Base-by-base conservation (phyloP, 2,888 invertebrate species). In the Lomographa bimaculata region DNA sequence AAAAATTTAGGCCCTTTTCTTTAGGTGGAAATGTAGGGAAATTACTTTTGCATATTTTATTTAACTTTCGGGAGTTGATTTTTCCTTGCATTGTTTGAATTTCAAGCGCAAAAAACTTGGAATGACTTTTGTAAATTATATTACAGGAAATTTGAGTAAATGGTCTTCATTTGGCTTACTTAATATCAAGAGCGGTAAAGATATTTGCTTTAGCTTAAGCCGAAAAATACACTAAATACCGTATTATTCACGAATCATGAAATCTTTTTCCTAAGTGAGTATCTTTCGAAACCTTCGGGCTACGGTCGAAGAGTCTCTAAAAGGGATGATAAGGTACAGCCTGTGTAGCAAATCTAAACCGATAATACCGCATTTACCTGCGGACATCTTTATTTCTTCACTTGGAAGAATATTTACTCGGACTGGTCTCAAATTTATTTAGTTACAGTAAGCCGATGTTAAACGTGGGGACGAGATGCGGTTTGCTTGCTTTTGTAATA, bases 341-440 rank as follows among this genome's bases (percentile, higher is more conserved):
- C 42, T 44, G 38, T 35, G 30, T 27, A 38, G 44, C 35, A 46
- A 59, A 55, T 64, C 57, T 62, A 57, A 67, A 57, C 62, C 60
- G 61, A 62, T 62, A 69, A 59, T 64, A 44, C 57, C 57, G 57
- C 57, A 60, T 67, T 66, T 70, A 62, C 60, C 59, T 60, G 54
- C 52, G 51, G 50, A 57, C 55, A 61, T 60, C 55, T 63, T 66
- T 64, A 65, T 67, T 72, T 63, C 58, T 64, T 61, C 60, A 60
- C 52, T 58, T 27, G 50, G 52, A 64, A 63, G 61, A 55, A 54
- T 56, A 64, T 71, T 71, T 65, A 60, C 57, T 51, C 51, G 47
- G 49, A 45, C 38, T 43, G 16, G 9, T 7, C 7, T 5, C 18
- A 14, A 30, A 14, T 33, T 26, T 27, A 40, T 21, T 38, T 32